A percentile compares a stretch with the other conserved stretches of the same genome.
Conservation (phyloP, 2,888 invertebrate species). For the Lingula anatina region DNA sequence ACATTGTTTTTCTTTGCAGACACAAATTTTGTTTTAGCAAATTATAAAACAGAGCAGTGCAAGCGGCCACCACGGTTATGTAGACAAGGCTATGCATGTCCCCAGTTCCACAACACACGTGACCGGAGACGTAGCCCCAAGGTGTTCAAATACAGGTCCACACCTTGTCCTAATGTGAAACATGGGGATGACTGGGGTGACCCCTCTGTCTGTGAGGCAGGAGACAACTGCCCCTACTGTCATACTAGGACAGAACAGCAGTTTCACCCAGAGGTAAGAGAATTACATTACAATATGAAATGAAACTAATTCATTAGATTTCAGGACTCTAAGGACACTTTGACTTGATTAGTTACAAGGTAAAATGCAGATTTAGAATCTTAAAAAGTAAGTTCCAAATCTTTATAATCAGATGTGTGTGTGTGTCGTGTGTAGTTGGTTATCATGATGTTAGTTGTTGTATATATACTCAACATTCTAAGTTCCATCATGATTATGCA, state of each 20-base stretch:
- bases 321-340: too few species aligned
- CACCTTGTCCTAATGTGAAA: conserved; percentile 98
- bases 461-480: too few species aligned
- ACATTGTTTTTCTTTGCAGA: too few species aligned
- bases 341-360: too few species aligned
- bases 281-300: too few species aligned
- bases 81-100: conserved; percentile 99
- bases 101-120: conserved; percentile 97
- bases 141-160: conserved; percentile 87
- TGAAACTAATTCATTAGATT: too few species aligned
- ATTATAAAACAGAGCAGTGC: conserved; percentile 98
- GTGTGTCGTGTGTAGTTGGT: too few species aligned
- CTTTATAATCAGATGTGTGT: too few species aligned
- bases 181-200: conserved; percentile 99
- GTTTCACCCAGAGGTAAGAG: conserved; percentile 86
- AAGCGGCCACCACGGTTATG: conserved; percentile 95
- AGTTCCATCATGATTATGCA: too few species aligned
- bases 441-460: too few species aligned
- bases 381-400: too few species aligned
- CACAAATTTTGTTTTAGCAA: conserved; percentile 95
- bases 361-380: too few species aligned
- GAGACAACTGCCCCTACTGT: conserved; percentile 93
- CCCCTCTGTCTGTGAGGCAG: conserved; percentile 92
- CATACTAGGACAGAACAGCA: conserved; percentile 99
- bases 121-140: conserved; percentile 85